These are phyloP conservation scores for Koerneria pararmatus DNA, from an alignment of 2,888 invertebrate species.

Conservation along the genomic window DNA sequence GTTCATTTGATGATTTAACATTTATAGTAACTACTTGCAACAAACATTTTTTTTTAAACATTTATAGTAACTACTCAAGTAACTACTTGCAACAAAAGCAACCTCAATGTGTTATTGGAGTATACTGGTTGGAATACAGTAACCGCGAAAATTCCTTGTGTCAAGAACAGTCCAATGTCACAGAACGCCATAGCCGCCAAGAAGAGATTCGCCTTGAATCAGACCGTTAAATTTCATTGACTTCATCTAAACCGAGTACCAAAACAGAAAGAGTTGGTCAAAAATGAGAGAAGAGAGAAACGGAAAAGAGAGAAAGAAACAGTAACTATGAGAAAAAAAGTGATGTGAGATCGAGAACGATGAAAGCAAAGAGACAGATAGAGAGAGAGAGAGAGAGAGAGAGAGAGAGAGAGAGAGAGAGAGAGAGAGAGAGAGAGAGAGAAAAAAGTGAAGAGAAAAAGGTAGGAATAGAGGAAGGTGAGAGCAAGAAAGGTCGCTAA, in stretches of 20 bases:
- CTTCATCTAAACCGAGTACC: too few species aligned
- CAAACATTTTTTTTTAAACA: too few species aligned
- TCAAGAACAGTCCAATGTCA: slow-evolving; percentile 45
- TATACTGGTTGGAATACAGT: slow-evolving; percentile 41
- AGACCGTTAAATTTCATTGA: neutral
- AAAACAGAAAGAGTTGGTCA: too few species aligned
- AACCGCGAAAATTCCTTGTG: slow-evolving; percentile 34
- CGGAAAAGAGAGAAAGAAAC: too few species aligned
- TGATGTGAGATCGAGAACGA: too few species aligned
- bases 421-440: slow-evolving; percentile 10
- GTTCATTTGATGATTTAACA: too few species aligned
- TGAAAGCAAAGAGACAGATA: slow-evolving; percentile 12
- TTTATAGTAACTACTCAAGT: too few species aligned
- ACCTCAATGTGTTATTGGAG: slow-evolving; percentile 31
- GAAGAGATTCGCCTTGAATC: slow-evolving; percentile 44
- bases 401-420: slow-evolving; percentile 14
- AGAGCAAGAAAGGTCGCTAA: slow-evolving; percentile 20
- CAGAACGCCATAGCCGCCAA: slow-evolving; percentile 53
- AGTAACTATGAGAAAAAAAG: too few species aligned
- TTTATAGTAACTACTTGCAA: too few species aligned
- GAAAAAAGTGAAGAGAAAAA: slow-evolving; percentile 1
- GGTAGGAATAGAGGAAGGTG: slow-evolving; percentile 15
- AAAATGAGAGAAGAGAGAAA: too few species aligned
- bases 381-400: slow-evolving; percentile 4
- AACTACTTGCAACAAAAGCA: too few species aligned